Evolutionary conservation across 2,797 vertebrate species (phyloP), one percentile per base, ranked within the genome.

Genomic region (Amphiprion clarkii): DNA sequence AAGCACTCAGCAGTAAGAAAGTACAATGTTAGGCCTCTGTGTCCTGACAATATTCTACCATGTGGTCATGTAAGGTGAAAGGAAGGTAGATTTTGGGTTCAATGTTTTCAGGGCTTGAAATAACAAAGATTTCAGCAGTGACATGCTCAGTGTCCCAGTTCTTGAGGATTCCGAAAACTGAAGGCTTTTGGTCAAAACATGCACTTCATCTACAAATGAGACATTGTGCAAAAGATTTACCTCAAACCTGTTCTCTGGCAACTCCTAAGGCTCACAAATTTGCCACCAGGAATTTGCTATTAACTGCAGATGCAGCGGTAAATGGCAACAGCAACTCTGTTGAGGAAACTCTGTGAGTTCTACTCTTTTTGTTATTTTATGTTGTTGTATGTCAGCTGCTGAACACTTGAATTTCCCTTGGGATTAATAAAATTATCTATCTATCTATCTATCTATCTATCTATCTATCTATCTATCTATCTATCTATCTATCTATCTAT

Each of bases 171-270:
- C 17, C 2, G 6, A 40, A 63, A 13, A 29, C 54, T 51, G 9
- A 23, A 63, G 14, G 36, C 54, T 51, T 44, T 17, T 33, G 21
- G 59, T 27, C 2, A 49, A 72, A 72, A 64, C 44, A 19, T 49
- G 25, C 40, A 66, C 12, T 4, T 53, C 36, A 53, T 55, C 65
- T 6, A 40, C 31, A 62, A 67, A 75, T 21, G 17, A 67, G 4
- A 48, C 21, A 55, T 27, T 23, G 23, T 6, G 23, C 55, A 58
- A n/a, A 64, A 25, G 60, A 65, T 48, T 65, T 39, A 40, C 39
- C 8, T 12, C 39, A 60, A 23, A 27, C 27, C 27, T 27, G 27
- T 27, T 29, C 39, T 13, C 8, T 2, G 9, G 11, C 39, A 40
- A 40, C 39, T 40, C 27, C 39, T 3, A 19, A 62, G 9, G 73